phyloP scores from a whole-genome alignment of 2,888 invertebrate genomes.

The Tetragonula carbonaria region DNA sequence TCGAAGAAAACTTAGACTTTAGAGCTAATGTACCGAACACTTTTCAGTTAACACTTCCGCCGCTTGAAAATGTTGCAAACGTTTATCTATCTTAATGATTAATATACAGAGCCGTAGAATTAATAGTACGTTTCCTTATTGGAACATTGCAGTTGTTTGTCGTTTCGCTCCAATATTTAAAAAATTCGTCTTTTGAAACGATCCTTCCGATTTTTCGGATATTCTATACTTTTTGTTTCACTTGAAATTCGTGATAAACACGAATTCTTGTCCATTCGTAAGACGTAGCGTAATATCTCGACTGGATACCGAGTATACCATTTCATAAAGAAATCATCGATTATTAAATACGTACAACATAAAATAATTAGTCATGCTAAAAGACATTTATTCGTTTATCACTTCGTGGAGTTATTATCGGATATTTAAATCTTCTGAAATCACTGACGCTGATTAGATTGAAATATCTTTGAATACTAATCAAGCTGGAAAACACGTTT shows the following conservation, averaged over 20 bases:
- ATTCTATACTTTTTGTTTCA: background rate
- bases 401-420: background rate
- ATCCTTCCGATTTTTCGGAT: background rate
- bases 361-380: background rate
- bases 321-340: background rate
- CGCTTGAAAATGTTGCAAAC: conserved; percentile 11
- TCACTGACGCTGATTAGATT: background rate
- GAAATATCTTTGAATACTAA: conserved; percentile 34
- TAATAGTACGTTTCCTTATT: background rate
- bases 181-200: background rate
- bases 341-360: too few relatives aligned
- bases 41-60: conserved; percentile 19
- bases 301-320: too few relatives aligned
- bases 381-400: background rate
- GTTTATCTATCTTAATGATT: too few relatives aligned
- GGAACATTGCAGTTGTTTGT: too few relatives aligned
- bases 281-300: too few relatives aligned
- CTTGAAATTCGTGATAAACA: background rate
- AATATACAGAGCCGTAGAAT: background rate
- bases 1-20: conserved; percentile 11
- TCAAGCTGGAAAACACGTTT: conserved; percentile 37
- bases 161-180: background rate
- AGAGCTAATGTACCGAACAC: background rate
- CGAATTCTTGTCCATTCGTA: too few relatives aligned
- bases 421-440: background rate